Conservation (phyloP, 2,888 invertebrate genomes). For the Hetaerina titia region DNA sequence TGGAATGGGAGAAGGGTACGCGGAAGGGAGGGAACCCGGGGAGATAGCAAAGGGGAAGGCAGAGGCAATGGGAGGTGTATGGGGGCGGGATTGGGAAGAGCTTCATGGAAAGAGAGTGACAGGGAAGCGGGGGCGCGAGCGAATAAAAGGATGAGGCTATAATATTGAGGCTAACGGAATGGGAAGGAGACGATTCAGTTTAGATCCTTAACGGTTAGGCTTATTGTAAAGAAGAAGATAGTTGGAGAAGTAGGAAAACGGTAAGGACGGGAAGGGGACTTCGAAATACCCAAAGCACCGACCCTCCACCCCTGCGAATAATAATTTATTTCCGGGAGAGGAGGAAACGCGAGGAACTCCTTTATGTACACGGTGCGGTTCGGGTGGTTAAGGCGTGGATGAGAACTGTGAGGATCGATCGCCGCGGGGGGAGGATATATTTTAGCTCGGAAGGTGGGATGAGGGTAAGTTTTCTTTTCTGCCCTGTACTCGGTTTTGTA, state of each 20-base stretch:
- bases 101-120: too few relatives aligned
- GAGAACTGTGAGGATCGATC: not conserved
- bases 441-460: too few relatives aligned
- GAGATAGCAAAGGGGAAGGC: not conserved
- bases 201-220: not conserved
- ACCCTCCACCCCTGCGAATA: not conserved
- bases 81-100: not conserved
- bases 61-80: not conserved
- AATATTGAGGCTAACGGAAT: not conserved
- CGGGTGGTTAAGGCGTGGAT: not conserved
- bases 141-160: not conserved
- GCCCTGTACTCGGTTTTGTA: too few relatives aligned
- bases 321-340: constrained; percentile 7
- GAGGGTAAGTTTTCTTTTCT: too few relatives aligned
- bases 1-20: constrained; percentile 1
- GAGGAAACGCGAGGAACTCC: not conserved
- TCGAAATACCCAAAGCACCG: not conserved
- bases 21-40: not conserved
- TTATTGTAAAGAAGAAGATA: not conserved
- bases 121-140: too few relatives aligned
- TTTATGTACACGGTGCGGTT: not conserved
- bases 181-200: not conserved
- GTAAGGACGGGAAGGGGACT: not conserved
- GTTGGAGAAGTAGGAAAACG: not conserved
- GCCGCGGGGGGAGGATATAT: too few relatives aligned